These are phyloP conservation scores for Neopipo cinnamomea DNA, from an alignment of 2,113 vertebrate genomes.

Conservation along the genomic window DNA sequence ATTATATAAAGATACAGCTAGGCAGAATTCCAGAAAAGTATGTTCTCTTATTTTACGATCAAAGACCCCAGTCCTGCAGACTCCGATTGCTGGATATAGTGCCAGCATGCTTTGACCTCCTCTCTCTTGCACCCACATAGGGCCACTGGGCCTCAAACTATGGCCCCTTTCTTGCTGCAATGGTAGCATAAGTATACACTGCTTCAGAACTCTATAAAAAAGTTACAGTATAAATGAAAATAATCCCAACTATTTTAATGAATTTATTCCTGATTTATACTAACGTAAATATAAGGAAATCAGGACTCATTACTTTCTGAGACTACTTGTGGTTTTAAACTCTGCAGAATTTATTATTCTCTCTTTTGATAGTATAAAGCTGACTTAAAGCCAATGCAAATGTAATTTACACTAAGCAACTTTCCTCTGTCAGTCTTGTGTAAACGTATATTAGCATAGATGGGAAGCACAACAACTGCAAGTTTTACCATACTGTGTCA, in stretches of 20 bases:
- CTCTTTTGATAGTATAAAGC: not conserved
- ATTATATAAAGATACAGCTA: not conserved
- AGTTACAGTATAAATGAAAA: not conserved
- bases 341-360: constrained; percentile 3
- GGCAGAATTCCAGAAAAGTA: constrained; percentile 24
- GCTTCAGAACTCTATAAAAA: not conserved
- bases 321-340: not conserved
- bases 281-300: not conserved
- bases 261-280: not conserved
- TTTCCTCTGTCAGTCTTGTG: constrained; percentile 18
- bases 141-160: not conserved
- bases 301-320: not conserved
- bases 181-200: not conserved
- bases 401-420: constrained; percentile 44
- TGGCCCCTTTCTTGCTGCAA: not conserved
- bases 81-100: not conserved
- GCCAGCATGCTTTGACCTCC: not conserved
- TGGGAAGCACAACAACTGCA: not conserved
- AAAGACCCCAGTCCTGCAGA: constrained; percentile 4
- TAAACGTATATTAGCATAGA: not conserved
- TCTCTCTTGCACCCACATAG: not conserved
- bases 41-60: not conserved
- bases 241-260: not conserved
- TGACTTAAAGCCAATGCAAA: constrained; percentile 46
- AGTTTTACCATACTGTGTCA: not conserved